These are phyloP conservation scores for Orthonychiurus folsomi DNA, from an alignment of 2,888 invertebrate species.

Conservation along the genomic window DNA sequence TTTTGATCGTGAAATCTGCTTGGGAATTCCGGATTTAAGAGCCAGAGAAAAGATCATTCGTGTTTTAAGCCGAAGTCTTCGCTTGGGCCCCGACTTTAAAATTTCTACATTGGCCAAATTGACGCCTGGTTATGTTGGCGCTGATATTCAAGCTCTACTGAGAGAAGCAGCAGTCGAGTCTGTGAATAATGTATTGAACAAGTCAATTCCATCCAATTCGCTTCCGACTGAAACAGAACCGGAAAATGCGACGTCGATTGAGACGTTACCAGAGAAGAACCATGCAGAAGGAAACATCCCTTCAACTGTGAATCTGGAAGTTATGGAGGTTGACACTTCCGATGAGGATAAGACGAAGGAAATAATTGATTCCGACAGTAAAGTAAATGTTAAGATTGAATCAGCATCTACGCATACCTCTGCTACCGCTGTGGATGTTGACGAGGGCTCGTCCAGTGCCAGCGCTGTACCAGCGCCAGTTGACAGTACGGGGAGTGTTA, in stretches of 20 bases:
- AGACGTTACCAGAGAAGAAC: no score
- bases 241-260: no score
- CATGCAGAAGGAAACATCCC: background rate
- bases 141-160: conserved; percentile 76
- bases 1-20: conserved; percentile 84
- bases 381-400: background rate
- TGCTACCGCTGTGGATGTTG: background rate
- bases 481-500: background rate
- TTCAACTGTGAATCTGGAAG: background rate
- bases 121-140: conserved; percentile 94
- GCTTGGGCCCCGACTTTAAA: conserved; percentile 61
- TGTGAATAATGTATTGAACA: conserved; percentile 41
- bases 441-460: background rate
- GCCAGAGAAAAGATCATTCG: conserved; percentile 70
- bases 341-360: no score
- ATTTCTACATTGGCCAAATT: conserved; percentile 64
- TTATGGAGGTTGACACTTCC: background rate
- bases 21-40: conserved; percentile 84
- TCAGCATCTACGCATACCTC: no score
- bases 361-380: background rate
- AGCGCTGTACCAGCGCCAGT: background rate
- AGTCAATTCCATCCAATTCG: background rate
- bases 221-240: no score
- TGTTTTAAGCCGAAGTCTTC: conserved; percentile 61
- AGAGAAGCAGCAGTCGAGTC: conserved; percentile 82